Percentiles rank a stretch among this genome's conserved stretches.
Conservation (phyloP, 2,797 vertebrate genomes). For the Leucoraja ocellata region DNA sequence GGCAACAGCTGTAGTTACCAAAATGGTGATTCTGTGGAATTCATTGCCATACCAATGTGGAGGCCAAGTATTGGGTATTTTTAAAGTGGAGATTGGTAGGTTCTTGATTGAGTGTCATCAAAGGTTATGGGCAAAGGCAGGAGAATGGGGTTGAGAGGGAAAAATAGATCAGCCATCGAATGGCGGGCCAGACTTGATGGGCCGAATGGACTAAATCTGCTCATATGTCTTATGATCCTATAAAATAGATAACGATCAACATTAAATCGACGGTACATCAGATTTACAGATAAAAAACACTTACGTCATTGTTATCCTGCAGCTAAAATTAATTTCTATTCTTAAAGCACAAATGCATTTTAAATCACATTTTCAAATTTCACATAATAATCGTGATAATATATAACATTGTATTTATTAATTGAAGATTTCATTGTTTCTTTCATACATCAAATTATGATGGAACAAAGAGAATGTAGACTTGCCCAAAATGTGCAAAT, state of each 20-base stretch:
- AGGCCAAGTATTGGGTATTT: too few species aligned
- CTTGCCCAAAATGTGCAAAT: background rate
- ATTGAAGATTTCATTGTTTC: background rate
- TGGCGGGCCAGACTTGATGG: too few species aligned
- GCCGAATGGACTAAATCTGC: too few species aligned
- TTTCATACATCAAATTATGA: background rate
- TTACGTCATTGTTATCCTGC: background rate
- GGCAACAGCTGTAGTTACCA: background rate
- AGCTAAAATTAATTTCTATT: background rate
- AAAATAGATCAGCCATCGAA: too few species aligned
- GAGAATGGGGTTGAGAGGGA: too few species aligned
- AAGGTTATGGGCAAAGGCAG: too few species aligned
- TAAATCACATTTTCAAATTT: background rate
- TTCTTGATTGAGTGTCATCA: too few species aligned
- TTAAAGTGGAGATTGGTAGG: too few species aligned
- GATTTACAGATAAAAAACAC: background rate
- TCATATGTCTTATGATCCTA: too few species aligned
- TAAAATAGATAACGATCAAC: background rate
- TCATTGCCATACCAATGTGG: too few species aligned
- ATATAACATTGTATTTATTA: background rate
- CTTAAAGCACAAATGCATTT: slow-evolving; percentile 10
- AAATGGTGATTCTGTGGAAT: background rate
- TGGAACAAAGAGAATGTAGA: background rate
- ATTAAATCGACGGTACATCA: background rate
- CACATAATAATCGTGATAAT: background rate